Conservation (phyloP, 2,797 vertebrate species). For the Danio aesculapii region DNA sequence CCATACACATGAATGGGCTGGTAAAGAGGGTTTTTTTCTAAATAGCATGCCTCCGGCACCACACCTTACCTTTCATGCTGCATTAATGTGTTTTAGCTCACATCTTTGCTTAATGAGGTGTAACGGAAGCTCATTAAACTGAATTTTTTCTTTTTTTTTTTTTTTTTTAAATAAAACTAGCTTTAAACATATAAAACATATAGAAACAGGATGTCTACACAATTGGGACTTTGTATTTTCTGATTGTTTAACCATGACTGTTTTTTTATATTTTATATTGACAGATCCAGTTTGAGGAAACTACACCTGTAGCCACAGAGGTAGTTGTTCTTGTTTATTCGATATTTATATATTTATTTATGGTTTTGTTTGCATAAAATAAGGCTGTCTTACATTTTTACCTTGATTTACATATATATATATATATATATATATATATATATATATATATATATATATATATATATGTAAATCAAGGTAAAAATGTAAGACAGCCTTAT, state of each 20-base stretch:
- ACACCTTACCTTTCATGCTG: conserved; percentile 19
- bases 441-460: no score
- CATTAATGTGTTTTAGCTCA: conserved; percentile 1
- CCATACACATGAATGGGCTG: neutral
- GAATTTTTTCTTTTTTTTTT: neutral
- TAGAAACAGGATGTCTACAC: neutral
- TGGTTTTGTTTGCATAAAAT: no score
- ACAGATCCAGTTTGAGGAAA: conserved; percentile 16
- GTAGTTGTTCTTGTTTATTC: neutral
- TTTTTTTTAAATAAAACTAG: neutral
- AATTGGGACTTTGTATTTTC: neutral
- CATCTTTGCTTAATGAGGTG: conserved; percentile 30
- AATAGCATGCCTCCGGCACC: neutral
- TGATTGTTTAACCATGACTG: neutral
- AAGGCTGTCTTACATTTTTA: no score
- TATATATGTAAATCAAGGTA: no score
- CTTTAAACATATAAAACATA: neutral
- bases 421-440: no score
- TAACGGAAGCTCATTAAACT: neutral
- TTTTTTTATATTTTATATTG: neutral
- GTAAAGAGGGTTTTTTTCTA: neutral
- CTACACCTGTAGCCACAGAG: conserved; percentile 10
- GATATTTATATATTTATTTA: no score
- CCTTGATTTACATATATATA: no score
- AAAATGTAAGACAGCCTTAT: no score